Evolutionary conservation across 2,113 vertebrate genomes (phyloP).

Genomic region (Scortum barcoo): DNA sequence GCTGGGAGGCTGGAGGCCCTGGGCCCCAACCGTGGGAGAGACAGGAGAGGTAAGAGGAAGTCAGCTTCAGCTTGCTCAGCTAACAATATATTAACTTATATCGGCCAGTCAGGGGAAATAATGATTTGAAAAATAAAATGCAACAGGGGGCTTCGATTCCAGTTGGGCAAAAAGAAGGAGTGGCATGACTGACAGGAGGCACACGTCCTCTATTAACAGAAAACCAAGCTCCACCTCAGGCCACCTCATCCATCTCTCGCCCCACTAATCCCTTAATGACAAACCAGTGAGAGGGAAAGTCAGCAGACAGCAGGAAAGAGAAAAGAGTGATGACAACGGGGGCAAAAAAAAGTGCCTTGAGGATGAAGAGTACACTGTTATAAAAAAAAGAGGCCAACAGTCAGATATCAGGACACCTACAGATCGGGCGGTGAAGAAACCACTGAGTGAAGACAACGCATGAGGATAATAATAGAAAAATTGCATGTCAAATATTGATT

Average conservation of each 20-base stretch:
- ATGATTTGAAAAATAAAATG: constrained; percentile 14
- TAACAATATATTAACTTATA: constrained; percentile 27
- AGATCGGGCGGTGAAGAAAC: neutral
- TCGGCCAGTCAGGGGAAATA: neutral
- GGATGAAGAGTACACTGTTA: neutral
- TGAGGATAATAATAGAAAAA: constrained; percentile 13
- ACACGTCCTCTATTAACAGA: constrained; percentile 58
- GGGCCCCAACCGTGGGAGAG: constrained; percentile 66
- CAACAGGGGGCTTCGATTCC: constrained; percentile 8
- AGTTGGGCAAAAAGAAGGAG: neutral
- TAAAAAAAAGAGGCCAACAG: neutral
- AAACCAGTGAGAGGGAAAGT: constrained; percentile 59
- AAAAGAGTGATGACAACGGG: constrained; percentile 5
- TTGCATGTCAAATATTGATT: constrained; percentile 16
- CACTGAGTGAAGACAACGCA: constrained; percentile 16
- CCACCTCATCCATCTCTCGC: constrained; percentile 53
- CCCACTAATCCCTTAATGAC: constrained; percentile 72
- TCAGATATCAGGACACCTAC: neutral
- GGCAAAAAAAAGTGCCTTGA: neutral
- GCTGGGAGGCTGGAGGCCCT: constrained; percentile 62
- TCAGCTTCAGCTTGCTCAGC: constrained; percentile 30
- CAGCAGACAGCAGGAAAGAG: constrained; percentile 35
- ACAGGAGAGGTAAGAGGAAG: constrained; percentile 68
- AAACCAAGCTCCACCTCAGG: constrained; percentile 43
- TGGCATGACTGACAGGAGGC: constrained; percentile 58